These are phyloP conservation scores for Phenganax marumi DNA, from an alignment of 92 coral and sea anemone genomes.

Conservation along the genomic window DNA sequence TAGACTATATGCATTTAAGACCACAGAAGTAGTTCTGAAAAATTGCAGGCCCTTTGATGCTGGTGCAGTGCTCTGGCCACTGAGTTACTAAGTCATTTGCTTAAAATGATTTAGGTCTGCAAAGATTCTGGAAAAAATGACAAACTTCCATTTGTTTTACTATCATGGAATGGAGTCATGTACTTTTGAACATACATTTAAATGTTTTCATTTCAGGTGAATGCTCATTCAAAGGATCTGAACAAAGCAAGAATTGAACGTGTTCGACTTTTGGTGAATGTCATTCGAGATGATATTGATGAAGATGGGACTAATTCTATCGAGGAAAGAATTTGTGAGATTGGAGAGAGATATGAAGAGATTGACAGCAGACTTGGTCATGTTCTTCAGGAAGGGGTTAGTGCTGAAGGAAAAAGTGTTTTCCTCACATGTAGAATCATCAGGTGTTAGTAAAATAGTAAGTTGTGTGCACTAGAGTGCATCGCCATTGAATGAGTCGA, in stretches of 20 bases:
- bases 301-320: conserved; percentile 62
- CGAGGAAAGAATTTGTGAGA: conserved; percentile 53
- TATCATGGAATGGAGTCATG: background rate
- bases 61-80: no score
- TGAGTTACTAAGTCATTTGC: no score
- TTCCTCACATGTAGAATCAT: no score
- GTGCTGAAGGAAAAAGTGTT: background rate
- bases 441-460: no score
- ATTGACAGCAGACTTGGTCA: conserved; percentile 13
- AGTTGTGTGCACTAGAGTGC: no score
- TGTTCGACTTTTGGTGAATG: conserved; percentile 51
- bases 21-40: no score
- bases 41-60: no score
- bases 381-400: background rate
- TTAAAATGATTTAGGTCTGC: no score
- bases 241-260: conserved; percentile 63
- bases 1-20: background rate
- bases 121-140: no score
- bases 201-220: background rate
- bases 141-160: no score
- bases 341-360: conserved; percentile 19
- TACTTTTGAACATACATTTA: background rate
- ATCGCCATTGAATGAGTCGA: no score
- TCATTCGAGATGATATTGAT: conserved; percentile 54
- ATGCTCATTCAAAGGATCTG: conserved; percentile 8